Base-by-base conservation (phyloP, 2,888 invertebrate genomes). In the Acleris holmiana region DNA sequence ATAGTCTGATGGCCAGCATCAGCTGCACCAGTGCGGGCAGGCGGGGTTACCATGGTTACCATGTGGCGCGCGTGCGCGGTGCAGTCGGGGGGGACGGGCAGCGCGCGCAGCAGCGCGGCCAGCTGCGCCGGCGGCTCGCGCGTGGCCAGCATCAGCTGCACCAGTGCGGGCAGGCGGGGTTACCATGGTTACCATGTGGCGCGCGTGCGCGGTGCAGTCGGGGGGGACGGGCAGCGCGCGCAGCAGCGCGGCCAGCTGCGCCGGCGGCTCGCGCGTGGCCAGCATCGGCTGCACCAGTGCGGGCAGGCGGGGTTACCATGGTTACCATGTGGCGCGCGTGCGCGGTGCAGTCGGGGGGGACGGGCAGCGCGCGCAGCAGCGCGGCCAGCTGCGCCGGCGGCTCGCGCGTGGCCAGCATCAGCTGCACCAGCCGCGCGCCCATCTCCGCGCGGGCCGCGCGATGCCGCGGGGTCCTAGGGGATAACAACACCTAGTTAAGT, bases 291-390 rank as follows among this genome's bases (percentile, higher is more conserved):
- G n/a, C n/a, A n/a, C n/a, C n/a, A n/a, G n/a, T n/a, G n/a, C n/a
- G n/a, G n/a, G n/a, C n/a, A n/a, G n/a, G n/a, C 4, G 23, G 4
- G 4, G 17, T 18, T 67, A 90, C n/a, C 4, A 7, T 6, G 25
- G 25, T 25, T 25, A 25, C 91, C 86, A 86, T 82, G 55, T 75
- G 71, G 0, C 75, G 76, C 0, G 87, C 88, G n/a, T 72, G 72
- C 13, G 80, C 75, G 15, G 85, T 79, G 68, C 83, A 84, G 75
- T 87, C 91, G 1, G 88, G 87, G 60, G 92, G 92, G 71, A 91
- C 76, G 0, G 70, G 68, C 17, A 91, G 78, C 15, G 84, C 77
- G 0, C 68, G 51, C 40, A 92, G 75, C 55, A 89, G 61, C 0
- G 78, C 76, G 0, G 88, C 83, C 0, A 88, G 81, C 29, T 76